Evolutionary conservation across 2,113 vertebrate species (phyloP).

Genomic region (Alosa alosa): DNA sequence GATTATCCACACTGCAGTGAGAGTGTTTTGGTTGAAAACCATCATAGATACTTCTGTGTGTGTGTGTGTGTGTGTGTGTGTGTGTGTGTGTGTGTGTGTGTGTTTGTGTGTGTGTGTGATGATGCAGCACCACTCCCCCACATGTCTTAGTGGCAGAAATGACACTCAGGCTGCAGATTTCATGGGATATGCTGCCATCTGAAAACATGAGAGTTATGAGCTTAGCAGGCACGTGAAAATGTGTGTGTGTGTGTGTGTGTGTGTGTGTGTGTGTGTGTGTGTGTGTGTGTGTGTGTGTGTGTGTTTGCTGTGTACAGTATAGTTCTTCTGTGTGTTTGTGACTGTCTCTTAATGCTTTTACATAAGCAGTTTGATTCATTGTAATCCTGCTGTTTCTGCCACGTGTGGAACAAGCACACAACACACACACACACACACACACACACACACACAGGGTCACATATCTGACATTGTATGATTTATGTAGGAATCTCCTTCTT

Average conservation of each 20-base stretch:
- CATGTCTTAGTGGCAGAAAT: neutral
- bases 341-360: constrained; percentile 61
- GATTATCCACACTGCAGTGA: no score
- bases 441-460: neutral
- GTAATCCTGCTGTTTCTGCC: constrained; percentile 38
- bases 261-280: neutral
- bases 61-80: neutral
- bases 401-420: constrained; percentile 41
- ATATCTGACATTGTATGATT: neutral
- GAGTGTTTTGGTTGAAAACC: no score
- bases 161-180: neutral
- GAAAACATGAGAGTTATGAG: neutral
- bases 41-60: no score
- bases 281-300: neutral
- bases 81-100: neutral
- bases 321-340: constrained; percentile 14
- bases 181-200: neutral
- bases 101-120: neutral
- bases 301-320: neutral
- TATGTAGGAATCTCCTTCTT: neutral
- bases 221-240: neutral
- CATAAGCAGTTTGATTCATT: constrained; percentile 52
- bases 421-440: constrained; percentile 47
- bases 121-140: neutral
- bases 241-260: constrained; percentile 11